Conservation (phyloP, 2,797 vertebrate genomes). For the Neoniphon sammara region DNA sequence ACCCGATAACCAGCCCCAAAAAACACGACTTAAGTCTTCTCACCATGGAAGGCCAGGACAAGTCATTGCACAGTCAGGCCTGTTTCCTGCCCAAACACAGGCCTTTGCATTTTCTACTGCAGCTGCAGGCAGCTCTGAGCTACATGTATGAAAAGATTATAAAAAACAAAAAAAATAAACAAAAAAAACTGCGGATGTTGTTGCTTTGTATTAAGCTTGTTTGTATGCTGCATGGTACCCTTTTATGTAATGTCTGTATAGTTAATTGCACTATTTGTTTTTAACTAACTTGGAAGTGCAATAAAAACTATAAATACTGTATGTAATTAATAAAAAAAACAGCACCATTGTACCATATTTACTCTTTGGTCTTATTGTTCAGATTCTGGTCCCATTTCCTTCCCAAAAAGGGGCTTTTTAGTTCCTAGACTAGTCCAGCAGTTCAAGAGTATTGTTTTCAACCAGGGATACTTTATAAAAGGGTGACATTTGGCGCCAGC, state of each 20-base stretch:
- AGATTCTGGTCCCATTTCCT: constrained; percentile 18
- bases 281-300: constrained; percentile 87
- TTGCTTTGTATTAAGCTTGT: constrained; percentile 79
- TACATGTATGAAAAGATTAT: constrained; percentile 61
- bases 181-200: constrained; percentile 56
- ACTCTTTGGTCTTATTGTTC: constrained; percentile 24
- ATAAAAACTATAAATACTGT: constrained; percentile 87
- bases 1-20: constrained; percentile 54
- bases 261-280: constrained; percentile 86
- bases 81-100: constrained; percentile 62
- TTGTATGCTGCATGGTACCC: constrained; percentile 84
- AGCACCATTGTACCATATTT: constrained; percentile 75
- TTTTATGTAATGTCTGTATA: constrained; percentile 81
- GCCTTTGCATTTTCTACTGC: constrained; percentile 76
- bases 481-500: constrained; percentile 53
- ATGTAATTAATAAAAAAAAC: constrained; percentile 83
- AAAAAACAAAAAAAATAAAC: no score
- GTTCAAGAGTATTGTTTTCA: constrained; percentile 50
- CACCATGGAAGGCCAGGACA: constrained; percentile 68
- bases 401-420: constrained; percentile 31
- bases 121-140: constrained; percentile 88
- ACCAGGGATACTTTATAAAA: constrained; percentile 35
- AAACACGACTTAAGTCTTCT: constrained; percentile 41
- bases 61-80: constrained; percentile 63
- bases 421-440: constrained; percentile 16